Evolutionary conservation across 2,888 invertebrate genomes (phyloP).

Genomic region (Hypena proboscidalis): DNA sequence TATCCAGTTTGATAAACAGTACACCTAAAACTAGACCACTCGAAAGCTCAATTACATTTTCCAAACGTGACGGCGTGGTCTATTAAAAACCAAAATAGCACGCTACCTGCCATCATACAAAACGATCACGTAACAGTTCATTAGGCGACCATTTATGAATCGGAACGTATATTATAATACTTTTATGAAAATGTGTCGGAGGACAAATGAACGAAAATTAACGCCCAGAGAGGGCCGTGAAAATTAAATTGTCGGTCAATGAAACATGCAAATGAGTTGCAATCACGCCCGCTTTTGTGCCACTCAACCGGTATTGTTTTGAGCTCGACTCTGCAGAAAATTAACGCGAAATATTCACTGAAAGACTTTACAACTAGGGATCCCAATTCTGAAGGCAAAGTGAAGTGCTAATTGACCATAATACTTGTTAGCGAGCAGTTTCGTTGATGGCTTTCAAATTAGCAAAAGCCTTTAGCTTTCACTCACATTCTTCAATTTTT

Average conservation of each 20-base stretch:
- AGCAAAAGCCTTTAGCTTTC: slow-evolving; percentile 28
- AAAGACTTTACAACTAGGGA: slow-evolving; percentile 38
- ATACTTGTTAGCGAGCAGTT: slow-evolving; percentile 33
- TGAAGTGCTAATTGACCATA: slow-evolving; percentile 42
- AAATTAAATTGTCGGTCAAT: slow-evolving; percentile 79
- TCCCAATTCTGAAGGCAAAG: slow-evolving; percentile 34
- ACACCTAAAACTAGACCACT: neutral
- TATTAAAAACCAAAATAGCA: slow-evolving; percentile 11
- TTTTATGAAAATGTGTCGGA: slow-evolving; percentile 45
- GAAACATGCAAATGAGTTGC: slow-evolving; percentile 78
- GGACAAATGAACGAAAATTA: slow-evolving; percentile 64
- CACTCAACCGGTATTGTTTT: slow-evolving; percentile 62
- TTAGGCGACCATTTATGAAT: slow-evolving; percentile 52
- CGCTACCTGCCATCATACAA: slow-evolving; percentile 15
- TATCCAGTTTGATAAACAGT: neutral
- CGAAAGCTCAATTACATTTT: neutral
- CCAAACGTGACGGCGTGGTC: slow-evolving; percentile 3
- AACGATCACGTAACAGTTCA: slow-evolving; percentile 40
- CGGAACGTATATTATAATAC: slow-evolving; percentile 48
- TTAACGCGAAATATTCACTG: slow-evolving; percentile 39
- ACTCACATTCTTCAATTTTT: slow-evolving; percentile 19
- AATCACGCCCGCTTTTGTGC: slow-evolving; percentile 74
- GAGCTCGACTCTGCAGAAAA: slow-evolving; percentile 42
- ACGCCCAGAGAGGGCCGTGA: slow-evolving; percentile 55
- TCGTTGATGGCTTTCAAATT: slow-evolving; percentile 29